Evolutionary conservation across 2,888 invertebrate genomes (phyloP), one percentile per base, ranked within the genome.

Genomic region (Dolichopus griseipennis): DNA sequence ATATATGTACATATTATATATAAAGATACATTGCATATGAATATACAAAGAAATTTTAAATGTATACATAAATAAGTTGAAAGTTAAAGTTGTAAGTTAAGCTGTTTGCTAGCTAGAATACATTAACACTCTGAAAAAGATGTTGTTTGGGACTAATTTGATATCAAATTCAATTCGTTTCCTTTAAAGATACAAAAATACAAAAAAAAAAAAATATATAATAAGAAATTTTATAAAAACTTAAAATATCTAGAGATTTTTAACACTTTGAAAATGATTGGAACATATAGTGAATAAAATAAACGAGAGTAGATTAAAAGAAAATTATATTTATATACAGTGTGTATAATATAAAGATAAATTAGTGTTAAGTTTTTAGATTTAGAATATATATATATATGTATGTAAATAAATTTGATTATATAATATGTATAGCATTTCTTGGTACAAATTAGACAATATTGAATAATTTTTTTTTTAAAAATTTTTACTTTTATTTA

Each of bases 71-170:
- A 41, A 41, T 18, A 18, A 52, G 37, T 15, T 52, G 52, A 52
- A 52, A 52, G 52, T 52, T 52, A 52, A 52, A 52, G 52, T 52
- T 52, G n/a, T 52, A 52, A 52, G 52, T 52, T 52, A 52, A 52
- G 52, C 52, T 18, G 52, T 52, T 6, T 4, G 15, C 18, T 15
- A 6, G 2, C 18, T 18, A 52, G 52, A 52, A 18, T 18, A 6
- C 52, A 52, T 52, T 52, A 52, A 12, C 52, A 52, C 15, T 2
- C 15, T 2, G 18, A 41, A 52, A 52, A 52, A 52, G 9, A 18
- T n/a, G 52, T 52, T n/a, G 52, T 52, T 18, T 12, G 52, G 6
- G 52, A 18, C 52, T 52, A 52, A 52, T 52, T 52, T n/a, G 15
- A 52, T 52, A 52, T 52, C 15, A 12, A 52, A 52, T 52, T 52